phyloP scores from a whole-genome alignment of 1,140 invertebrate genomes.

The Parapsyche elsis region DNA sequence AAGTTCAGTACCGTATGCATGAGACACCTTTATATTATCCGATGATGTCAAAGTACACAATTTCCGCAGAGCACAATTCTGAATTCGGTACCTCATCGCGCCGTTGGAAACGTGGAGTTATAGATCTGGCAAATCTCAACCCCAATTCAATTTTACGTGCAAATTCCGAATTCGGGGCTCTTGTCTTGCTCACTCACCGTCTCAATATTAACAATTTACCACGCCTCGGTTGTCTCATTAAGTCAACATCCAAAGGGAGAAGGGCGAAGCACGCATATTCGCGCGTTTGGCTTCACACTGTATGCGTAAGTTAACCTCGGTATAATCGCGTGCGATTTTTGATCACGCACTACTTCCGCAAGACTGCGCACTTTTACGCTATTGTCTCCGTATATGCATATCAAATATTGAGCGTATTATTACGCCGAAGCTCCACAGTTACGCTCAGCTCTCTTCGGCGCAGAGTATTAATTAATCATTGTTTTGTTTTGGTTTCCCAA shows the following conservation, averaged over 20 bases:
- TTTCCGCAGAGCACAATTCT: too few relatives aligned
- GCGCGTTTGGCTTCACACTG: too few relatives aligned
- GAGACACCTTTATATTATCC: too few relatives aligned
- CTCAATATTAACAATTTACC: neutral
- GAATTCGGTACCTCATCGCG: too few relatives aligned
- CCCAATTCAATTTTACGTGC: neutral
- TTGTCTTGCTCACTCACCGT: too few relatives aligned
- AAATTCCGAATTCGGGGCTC: too few relatives aligned
- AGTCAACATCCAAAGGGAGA: slow-evolving; percentile 6
- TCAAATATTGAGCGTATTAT: neutral
- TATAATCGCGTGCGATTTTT: too few relatives aligned
- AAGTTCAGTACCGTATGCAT: too few relatives aligned
- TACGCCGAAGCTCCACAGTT: slow-evolving; percentile 10
- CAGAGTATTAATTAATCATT: slow-evolving; percentile 37
- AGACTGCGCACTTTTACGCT: too few relatives aligned
- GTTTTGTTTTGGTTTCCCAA: slow-evolving; percentile 30
- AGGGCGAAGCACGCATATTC: neutral
- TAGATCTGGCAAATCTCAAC: neutral
- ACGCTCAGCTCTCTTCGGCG: neutral
- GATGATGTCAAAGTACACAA: too few relatives aligned
- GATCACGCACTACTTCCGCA: too few relatives aligned
- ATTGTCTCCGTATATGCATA: neutral
- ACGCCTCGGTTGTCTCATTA: slow-evolving; percentile 5
- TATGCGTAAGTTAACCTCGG: too few relatives aligned
- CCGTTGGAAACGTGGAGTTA: neutral